These are phyloP conservation scores for Alfaro cultratus DNA, from an alignment of 2,797 vertebrate species.

Conservation along the genomic window DNA sequence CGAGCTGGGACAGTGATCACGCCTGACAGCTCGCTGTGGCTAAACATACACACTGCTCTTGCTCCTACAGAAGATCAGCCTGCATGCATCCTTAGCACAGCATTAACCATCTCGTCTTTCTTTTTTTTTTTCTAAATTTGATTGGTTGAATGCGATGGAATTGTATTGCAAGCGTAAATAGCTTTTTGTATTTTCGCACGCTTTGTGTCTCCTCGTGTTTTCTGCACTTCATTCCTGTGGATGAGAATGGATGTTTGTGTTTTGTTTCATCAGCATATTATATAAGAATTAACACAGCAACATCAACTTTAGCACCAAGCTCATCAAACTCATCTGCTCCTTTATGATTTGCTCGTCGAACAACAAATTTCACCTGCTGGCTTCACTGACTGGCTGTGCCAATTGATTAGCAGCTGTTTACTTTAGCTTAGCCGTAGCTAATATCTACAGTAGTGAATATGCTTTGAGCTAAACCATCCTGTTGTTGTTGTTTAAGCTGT, in stretches of 20 bases:
- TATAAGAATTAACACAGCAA: conserved; percentile 60
- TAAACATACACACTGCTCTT: conserved; percentile 41
- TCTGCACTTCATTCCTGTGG: conserved; percentile 46
- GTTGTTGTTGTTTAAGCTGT: neutral
- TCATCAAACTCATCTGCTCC: conserved; percentile 23
- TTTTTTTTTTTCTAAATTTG: conserved; percentile 37
- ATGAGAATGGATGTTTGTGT: conserved; percentile 54
- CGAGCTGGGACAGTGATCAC: conserved; percentile 30
- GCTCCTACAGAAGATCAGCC: conserved; percentile 19
- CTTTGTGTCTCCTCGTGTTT: conserved; percentile 22
- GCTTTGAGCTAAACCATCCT: neutral
- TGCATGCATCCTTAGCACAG: conserved; percentile 16
- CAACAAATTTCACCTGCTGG: neutral
- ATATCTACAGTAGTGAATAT: neutral
- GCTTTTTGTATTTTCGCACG: conserved; percentile 15
- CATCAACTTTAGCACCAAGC: conserved; percentile 33
- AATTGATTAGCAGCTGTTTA: neutral
- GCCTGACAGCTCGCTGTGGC: conserved; percentile 44
- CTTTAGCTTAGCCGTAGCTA: neutral
- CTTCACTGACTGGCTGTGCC: conserved; percentile 3
- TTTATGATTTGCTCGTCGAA: conserved; percentile 10
- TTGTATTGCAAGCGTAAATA: conserved; percentile 42
- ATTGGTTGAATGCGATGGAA: conserved; percentile 44
- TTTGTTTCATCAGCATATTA: conserved; percentile 66
- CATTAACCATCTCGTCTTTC: neutral